phyloP scores from a whole-genome alignment of 2,113 vertebrate genomes.

The Aspiorhynchus laticeps region DNA sequence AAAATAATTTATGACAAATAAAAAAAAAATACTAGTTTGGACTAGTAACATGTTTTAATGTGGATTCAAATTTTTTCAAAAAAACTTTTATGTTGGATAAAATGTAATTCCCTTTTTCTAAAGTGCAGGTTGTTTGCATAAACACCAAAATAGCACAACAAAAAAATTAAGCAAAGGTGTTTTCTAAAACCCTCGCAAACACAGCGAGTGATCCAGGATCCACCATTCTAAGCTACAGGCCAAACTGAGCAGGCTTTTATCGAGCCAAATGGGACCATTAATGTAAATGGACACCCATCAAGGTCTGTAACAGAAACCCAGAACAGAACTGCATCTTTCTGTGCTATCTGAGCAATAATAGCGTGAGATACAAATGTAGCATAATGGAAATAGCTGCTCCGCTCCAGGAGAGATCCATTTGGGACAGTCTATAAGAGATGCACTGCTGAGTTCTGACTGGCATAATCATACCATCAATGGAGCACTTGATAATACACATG shows the following conservation, averaged over 20 bases:
- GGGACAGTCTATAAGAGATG: conserved; percentile 32
- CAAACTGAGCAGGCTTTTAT: conserved; percentile 54
- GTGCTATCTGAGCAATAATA: conserved; percentile 58
- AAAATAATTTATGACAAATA: background rate
- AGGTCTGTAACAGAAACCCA: conserved; percentile 54
- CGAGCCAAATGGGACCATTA: conserved; percentile 59
- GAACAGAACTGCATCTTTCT: conserved; percentile 56
- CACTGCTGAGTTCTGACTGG: conserved; percentile 34
- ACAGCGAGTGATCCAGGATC: conserved; percentile 26
- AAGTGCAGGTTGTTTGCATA: background rate
- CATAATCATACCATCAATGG: conserved; percentile 51
- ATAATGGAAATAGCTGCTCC: conserved; percentile 53
- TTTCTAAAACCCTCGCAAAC: conserved; percentile 4
- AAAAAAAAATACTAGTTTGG: no score
- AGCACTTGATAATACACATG: conserved; percentile 37
- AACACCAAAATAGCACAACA: background rate
- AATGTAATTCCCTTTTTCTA: background rate
- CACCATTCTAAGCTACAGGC: conserved; percentile 45
- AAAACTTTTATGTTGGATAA: background rate
- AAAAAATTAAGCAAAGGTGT: conserved; percentile 29
- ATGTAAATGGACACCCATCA: conserved; percentile 59
- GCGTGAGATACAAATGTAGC: conserved; percentile 49
- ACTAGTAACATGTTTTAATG: background rate
- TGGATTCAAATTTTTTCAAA: background rate
- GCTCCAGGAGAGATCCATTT: conserved; percentile 55